These are phyloP conservation scores for Limnephilus auricula DNA, from an alignment of 2,888 invertebrate species.

Conservation along the genomic window DNA sequence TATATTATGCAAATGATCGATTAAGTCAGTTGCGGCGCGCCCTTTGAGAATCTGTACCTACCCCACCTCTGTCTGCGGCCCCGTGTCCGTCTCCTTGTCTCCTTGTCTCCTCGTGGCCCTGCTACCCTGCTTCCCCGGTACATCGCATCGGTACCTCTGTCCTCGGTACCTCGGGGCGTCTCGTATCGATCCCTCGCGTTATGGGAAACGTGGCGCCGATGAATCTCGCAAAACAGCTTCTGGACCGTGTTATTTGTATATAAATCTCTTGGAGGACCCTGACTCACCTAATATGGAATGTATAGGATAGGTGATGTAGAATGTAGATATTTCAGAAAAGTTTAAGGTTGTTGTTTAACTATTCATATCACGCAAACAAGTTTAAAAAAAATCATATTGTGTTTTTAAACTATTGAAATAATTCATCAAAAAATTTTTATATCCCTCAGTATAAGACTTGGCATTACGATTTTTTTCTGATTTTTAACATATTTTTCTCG, in stretches of 20 bases:
- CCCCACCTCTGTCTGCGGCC: not conserved
- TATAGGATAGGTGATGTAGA: not conserved
- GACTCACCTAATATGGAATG: not conserved
- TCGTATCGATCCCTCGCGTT: conserved; percentile 51
- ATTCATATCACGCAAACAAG: not conserved
- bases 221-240: conserved; percentile 45
- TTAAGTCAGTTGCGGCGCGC: not conserved
- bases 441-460: no score
- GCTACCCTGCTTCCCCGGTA: not conserved
- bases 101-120: not conserved
- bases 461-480: no score
- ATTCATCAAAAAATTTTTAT: no score
- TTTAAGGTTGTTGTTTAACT: not conserved
- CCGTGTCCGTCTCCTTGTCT: not conserved
- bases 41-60: not conserved
- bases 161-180: not conserved
- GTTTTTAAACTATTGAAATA: no score
- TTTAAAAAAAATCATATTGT: not conserved
- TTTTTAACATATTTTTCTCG: no score
- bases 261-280: not conserved
- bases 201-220: conserved; percentile 52
- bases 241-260: not conserved
- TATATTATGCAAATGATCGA: no score
- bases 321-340: not conserved
- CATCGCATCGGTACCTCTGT: not conserved